These are phyloP conservation scores for Astreopora myriophthalma DNA, from an alignment of 64 coral and sea anemone genomes.

Conservation along the genomic window DNA sequence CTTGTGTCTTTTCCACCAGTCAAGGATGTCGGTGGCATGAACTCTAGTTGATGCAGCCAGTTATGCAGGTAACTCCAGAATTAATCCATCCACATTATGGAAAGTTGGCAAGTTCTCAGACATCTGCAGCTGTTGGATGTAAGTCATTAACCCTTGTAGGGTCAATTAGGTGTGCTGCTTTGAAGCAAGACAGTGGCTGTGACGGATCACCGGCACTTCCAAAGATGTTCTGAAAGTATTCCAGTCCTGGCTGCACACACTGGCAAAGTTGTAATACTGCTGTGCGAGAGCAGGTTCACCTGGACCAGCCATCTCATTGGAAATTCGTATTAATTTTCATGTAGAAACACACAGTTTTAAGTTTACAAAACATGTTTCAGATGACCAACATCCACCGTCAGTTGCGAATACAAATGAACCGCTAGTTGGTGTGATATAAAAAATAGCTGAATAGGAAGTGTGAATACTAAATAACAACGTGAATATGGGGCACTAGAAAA, in stretches of 20 bases:
- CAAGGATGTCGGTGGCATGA: constrained; percentile 12
- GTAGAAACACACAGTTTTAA: no score
- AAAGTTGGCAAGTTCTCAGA: not conserved
- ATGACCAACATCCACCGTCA: no score
- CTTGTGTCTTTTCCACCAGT: constrained; percentile 25
- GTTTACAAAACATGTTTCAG: no score
- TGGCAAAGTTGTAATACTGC: not conserved
- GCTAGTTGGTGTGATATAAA: no score
- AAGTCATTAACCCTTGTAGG: not conserved
- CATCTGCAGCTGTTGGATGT: constrained; percentile 19
- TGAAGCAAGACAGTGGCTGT: constrained; percentile 18
- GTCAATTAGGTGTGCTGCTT: constrained; percentile 3
- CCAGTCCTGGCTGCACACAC: constrained; percentile 6
- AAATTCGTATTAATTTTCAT: not conserved
- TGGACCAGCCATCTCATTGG: constrained; percentile 3
- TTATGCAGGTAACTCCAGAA: not conserved
- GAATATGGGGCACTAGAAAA: no score
- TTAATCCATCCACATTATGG: constrained; percentile 14
- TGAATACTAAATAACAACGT: no score
- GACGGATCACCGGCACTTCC: not conserved
- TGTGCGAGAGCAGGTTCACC: constrained; percentile 11
- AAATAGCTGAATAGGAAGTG: no score
- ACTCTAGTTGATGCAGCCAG: not conserved
- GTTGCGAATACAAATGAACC: no score
- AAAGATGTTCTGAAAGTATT: constrained; percentile 17